These are phyloP conservation scores for Terrapene triunguis DNA, from an alignment of 2,113 vertebrate species.

Conservation along the genomic window DNA sequence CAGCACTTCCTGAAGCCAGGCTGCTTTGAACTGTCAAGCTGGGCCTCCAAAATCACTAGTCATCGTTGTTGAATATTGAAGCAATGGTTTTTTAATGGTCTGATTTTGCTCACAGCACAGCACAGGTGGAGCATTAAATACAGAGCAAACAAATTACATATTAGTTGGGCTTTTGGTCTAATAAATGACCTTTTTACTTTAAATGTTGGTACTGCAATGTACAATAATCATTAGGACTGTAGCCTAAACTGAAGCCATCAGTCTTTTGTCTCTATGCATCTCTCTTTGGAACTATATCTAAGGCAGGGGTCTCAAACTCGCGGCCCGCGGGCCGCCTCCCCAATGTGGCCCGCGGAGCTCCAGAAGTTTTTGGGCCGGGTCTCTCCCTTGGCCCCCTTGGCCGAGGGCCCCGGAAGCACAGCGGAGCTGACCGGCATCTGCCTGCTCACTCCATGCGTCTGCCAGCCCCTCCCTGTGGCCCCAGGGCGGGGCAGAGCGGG, in stretches of 20 bases:
- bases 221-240: neutral
- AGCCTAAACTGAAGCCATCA: neutral
- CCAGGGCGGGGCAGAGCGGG: too few relatives aligned
- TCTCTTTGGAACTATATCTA: neutral
- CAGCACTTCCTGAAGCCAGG: neutral
- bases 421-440: too few relatives aligned
- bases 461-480: too few relatives aligned
- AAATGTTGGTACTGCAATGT: neutral
- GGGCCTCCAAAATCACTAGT: neutral
- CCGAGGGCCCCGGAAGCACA: too few relatives aligned
- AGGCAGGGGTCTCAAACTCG: too few relatives aligned
- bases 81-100: neutral
- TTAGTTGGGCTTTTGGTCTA: neutral
- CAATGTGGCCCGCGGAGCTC: too few relatives aligned
- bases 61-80: neutral
- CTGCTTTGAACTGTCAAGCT: neutral
- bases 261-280: neutral
- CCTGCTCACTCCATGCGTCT: too few relatives aligned
- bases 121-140: neutral
- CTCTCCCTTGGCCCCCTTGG: too few relatives aligned
- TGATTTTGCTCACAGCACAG: neutral
- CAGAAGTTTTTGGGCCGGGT: too few relatives aligned
- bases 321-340: too few relatives aligned
- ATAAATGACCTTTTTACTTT: neutral
- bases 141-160: neutral